Conservation (phyloP, 2,797 vertebrate species). For the Acipenser transmontanus region DNA sequence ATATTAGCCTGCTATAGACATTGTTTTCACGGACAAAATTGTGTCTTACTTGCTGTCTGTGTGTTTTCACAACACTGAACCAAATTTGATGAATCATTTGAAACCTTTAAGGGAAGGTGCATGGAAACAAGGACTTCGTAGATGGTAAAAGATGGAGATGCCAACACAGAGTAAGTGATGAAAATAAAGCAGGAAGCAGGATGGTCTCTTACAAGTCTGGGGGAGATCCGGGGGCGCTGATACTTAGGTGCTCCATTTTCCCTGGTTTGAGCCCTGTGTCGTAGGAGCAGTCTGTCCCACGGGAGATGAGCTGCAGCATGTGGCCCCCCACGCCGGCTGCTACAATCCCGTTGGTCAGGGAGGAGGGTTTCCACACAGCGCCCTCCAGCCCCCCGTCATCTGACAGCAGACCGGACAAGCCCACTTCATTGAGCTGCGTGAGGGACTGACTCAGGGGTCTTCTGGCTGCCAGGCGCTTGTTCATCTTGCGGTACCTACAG, state of each 20-base stretch:
- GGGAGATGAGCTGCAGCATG: conserved; percentile 81
- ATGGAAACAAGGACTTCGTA: too few relatives aligned
- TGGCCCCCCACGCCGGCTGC: conserved; percentile 49
- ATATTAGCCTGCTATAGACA: too few relatives aligned
- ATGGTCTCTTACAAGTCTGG: conserved; percentile 75
- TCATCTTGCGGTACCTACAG: conserved; percentile 93
- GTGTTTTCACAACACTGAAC: too few relatives aligned
- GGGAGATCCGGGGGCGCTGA: conserved; percentile 87
- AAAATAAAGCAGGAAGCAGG: conserved; percentile 22
- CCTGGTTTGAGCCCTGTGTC: conserved; percentile 76
- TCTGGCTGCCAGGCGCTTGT: conserved; percentile 85
- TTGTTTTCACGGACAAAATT: too few relatives aligned
- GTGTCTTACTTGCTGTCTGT: too few relatives aligned
- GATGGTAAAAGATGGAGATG: too few relatives aligned
- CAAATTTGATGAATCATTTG: too few relatives aligned
- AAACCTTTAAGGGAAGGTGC: too few relatives aligned
- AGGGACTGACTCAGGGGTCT: conserved; percentile 74
- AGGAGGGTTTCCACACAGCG: conserved; percentile 70
- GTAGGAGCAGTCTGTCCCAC: conserved; percentile 78
- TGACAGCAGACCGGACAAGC: conserved; percentile 73
- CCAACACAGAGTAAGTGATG: too few relatives aligned
- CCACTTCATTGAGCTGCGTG: conserved; percentile 73
- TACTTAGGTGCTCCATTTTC: conserved; percentile 80
- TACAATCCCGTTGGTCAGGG: conserved; percentile 83
- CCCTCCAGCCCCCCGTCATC: conserved; percentile 81